Base-by-base conservation (phyloP, 92 coral and sea anemone genomes). In the Umimayanthus chanpuru region DNA sequence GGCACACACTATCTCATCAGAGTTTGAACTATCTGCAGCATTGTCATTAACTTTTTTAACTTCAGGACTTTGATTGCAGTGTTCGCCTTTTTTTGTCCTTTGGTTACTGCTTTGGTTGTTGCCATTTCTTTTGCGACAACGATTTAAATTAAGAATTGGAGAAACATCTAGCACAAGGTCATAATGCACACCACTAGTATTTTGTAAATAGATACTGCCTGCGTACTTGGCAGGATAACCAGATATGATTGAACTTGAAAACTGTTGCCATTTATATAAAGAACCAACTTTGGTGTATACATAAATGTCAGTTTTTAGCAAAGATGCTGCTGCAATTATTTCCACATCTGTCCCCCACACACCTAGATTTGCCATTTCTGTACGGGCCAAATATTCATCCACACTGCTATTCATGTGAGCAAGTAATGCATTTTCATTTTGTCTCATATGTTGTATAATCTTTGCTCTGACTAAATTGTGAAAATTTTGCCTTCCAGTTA, bases 171-270 rank as follows among this genome's bases (percentile, higher is more conserved):
- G 91, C 21, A 94, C 95, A 84, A 88, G 91, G 91, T 94, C 97
- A 90, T 88, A 92, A 87, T 88, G 97, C 38, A 88, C 81, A 85
- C 94, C 93, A 76, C 73, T 73, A 12, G 94, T 88, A 76, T 94
- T 81, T 61, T 94, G 89, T 68, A 92, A 49, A 75, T 94, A 88
- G 56, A 94, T 86, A 20, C 89, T 73, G 21, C 88, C 72, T 85
- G 40, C 30, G 16, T 71, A 76, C 20, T 88, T 77, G 6, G 89
- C 87, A 38, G 50, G n/a, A 39, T 75, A 55, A n/a, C 91, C 90
- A 82, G 87, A 90, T 5, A 89, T 61, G 91, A 91, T 88, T 50
- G 94, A 81, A 50, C 72, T 80, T 26, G 96, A 85, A 89, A 93
- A 91, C 73, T 61, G 85, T 56, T 90, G 68, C 96, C 96, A 93